phyloP scores from a whole-genome alignment of 2,113 vertebrate genomes.

The Odobenus rosmarus region DNA sequence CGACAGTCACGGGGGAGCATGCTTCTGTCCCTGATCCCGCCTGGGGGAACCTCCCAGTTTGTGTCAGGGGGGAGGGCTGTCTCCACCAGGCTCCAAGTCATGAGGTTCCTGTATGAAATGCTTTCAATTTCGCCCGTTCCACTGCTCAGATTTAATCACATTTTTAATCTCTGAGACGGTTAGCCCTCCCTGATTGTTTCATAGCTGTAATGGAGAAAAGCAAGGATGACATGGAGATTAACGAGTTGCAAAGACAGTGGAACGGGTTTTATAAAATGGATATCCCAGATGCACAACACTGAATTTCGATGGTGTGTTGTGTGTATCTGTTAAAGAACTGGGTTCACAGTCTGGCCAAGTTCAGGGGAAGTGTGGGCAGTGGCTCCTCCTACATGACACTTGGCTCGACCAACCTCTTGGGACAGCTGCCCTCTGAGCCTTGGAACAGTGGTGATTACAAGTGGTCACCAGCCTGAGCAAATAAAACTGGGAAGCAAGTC shows the following conservation, averaged over 20 bases:
- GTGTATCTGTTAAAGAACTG: neutral
- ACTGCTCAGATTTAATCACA: neutral
- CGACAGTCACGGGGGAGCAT: fast-evolving
- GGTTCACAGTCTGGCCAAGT: neutral
- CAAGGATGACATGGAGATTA: fast-evolving
- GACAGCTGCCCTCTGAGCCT: neutral
- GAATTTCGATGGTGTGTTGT: fast-evolving
- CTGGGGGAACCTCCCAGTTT: fast-evolving
- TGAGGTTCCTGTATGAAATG: neutral
- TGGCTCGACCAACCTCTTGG: neutral
- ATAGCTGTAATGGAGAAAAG: fast-evolving
- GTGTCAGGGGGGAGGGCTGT: fast-evolving
- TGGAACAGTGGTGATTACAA: neutral
- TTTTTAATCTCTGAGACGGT: neutral
- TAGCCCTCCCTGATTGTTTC: neutral
- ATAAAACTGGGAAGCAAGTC: neutral
- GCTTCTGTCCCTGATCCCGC: neutral
- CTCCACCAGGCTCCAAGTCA: neutral
- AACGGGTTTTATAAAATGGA: neutral
- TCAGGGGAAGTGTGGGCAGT: neutral
- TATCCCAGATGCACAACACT: fast-evolving
- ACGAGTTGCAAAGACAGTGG: fast-evolving
- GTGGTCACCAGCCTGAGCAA: neutral
- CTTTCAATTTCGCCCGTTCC: neutral
- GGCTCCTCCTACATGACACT: neutral